phyloP scores from a whole-genome alignment of 2,888 invertebrate species.

The Diplazon laetatorius region DNA sequence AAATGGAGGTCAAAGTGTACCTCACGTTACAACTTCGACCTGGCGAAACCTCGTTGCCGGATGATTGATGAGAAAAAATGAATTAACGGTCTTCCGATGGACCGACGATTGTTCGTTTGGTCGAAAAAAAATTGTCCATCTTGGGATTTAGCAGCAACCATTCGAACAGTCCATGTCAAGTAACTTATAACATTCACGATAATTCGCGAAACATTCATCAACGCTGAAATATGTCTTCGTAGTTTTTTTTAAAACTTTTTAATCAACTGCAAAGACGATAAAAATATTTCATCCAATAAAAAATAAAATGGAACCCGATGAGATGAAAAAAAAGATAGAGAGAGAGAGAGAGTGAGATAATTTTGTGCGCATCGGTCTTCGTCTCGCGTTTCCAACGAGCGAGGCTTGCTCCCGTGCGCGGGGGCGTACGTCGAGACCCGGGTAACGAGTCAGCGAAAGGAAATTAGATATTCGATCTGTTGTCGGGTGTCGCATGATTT shows the following conservation, averaged over 20 bases:
- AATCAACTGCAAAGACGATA: too few species aligned
- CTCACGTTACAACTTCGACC: slow-evolving; percentile 18
- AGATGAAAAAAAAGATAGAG: too few species aligned
- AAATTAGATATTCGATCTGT: slow-evolving; percentile 76
- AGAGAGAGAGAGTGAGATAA: too few species aligned
- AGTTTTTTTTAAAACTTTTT: slow-evolving; percentile 38
- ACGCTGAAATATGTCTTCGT: slow-evolving; percentile 36
- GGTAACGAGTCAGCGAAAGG: slow-evolving; percentile 67
- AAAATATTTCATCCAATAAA: too few species aligned
- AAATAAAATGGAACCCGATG: too few species aligned
- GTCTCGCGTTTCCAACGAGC: neutral
- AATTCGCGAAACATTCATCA: slow-evolving; percentile 30
- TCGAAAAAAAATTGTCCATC: slow-evolving; percentile 28
- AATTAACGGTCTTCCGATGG: slow-evolving; percentile 60
- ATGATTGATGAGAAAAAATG: slow-evolving; percentile 59
- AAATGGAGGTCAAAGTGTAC: slow-evolving; percentile 38
- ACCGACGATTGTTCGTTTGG: slow-evolving; percentile 54
- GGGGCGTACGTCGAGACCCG: slow-evolving; percentile 51
- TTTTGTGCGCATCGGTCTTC: too few species aligned
- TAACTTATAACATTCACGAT: slow-evolving; percentile 51
- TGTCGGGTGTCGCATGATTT: slow-evolving; percentile 77
- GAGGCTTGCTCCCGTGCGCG: slow-evolving; percentile 49
- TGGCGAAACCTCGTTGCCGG: slow-evolving; percentile 30
- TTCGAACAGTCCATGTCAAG: slow-evolving; percentile 16
- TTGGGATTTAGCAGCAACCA: slow-evolving; percentile 25